Evolutionary conservation across 2,113 vertebrate genomes (phyloP).

Genomic region (Oxygymnocypris stewartii): DNA sequence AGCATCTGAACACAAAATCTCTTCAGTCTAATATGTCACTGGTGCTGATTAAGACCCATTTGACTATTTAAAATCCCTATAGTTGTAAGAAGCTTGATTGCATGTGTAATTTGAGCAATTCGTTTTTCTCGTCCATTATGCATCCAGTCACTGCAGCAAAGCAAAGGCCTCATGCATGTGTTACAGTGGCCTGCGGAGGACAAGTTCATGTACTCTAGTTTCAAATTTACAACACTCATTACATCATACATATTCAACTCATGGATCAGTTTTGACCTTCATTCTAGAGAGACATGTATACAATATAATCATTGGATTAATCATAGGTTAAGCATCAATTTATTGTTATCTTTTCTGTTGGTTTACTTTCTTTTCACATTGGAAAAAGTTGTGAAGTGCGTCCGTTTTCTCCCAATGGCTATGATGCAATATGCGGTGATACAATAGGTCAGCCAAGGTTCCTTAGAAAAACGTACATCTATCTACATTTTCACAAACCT

Average conservation of each 20-base stretch:
- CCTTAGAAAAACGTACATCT: not conserved
- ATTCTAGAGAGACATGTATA: slow-evolving; percentile 11
- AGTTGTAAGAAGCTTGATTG: not conserved
- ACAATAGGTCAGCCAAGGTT: not conserved
- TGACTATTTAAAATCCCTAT: not conserved
- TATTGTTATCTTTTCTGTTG: not conserved
- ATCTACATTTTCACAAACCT: not conserved
- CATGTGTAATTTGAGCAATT: not conserved
- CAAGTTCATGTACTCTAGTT: slow-evolving; percentile 5
- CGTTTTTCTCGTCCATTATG: not conserved
- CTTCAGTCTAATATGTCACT: not conserved
- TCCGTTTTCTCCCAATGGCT: not conserved
- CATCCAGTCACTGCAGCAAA: not conserved
- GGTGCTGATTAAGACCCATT: not conserved
- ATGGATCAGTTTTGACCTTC: not conserved
- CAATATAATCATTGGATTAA: not conserved
- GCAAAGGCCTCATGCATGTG: not conserved
- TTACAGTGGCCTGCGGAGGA: not conserved
- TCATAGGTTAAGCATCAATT: slow-evolving; percentile 5
- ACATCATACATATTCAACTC: slow-evolving; percentile 2
- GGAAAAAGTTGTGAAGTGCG: not conserved
- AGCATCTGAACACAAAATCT: not conserved
- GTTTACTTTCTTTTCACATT: slow-evolving; percentile 11
- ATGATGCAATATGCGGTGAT: not conserved
- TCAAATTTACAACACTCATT: slow-evolving; percentile 32